phyloP scores from a whole-genome alignment of 2,113 vertebrate genomes.

The Oostethus manadensis region DNA sequence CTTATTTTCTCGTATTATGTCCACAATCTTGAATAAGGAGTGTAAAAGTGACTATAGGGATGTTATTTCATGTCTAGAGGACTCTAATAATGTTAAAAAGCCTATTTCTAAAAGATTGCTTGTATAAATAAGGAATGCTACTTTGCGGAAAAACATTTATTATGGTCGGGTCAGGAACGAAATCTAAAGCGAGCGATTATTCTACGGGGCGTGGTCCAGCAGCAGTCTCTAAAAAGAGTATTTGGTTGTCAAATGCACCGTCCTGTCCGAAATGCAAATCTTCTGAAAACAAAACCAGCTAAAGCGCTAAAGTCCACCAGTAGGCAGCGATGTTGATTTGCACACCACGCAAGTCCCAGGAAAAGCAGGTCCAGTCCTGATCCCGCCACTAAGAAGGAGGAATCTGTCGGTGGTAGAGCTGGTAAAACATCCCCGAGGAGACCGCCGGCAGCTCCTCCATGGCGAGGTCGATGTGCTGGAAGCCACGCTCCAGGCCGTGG shows the following conservation, averaged over 20 bases:
- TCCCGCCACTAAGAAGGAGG: slow-evolving; percentile 37
- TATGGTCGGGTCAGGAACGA: too few species aligned
- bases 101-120: too few species aligned
- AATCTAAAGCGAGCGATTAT: too few species aligned
- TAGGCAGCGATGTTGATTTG: not conserved
- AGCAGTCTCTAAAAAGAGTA: too few species aligned
- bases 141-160: too few species aligned
- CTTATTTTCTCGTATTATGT: too few species aligned
- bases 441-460: slow-evolving; percentile 80
- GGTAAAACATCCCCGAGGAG: slow-evolving; percentile 81
- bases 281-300: not conserved
- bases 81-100: too few species aligned
- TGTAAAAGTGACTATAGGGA: too few species aligned
- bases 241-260: not conserved
- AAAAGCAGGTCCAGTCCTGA: not conserved
- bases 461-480: slow-evolving; percentile 79
- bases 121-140: too few species aligned
- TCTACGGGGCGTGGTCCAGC: too few species aligned
- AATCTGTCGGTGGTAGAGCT: slow-evolving; percentile 83
- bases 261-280: not conserved
- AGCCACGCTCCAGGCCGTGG: slow-evolving; percentile 78
- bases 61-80: too few species aligned
- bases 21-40: too few species aligned
- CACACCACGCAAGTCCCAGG: not conserved
- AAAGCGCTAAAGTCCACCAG: not conserved